Conservation (phyloP, 2,113 vertebrate genomes). For the Phylloscopus trochiloides region DNA sequence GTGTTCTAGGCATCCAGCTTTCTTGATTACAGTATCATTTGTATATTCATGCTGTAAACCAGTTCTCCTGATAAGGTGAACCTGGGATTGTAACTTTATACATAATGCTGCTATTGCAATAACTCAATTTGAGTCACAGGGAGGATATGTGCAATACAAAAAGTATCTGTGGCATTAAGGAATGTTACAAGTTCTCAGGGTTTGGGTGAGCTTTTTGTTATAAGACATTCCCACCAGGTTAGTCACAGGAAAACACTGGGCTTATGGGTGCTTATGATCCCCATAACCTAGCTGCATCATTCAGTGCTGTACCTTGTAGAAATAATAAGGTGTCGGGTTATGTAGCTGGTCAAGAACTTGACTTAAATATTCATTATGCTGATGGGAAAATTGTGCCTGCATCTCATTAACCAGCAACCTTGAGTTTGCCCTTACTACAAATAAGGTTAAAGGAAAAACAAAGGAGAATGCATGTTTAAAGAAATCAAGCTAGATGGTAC, state of each 20-base stretch:
- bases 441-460: not conserved
- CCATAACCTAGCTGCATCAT: not conserved
- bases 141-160: not conserved
- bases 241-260: not conserved
- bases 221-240: not conserved
- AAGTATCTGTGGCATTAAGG: not conserved
- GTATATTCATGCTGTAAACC: not conserved
- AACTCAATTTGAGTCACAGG: not conserved
- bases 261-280: not conserved
- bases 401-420: not conserved
- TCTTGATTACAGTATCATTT: not conserved
- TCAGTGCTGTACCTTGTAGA: not conserved
- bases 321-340: not conserved
- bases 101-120: not conserved
- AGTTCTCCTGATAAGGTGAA: not conserved
- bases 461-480: not conserved
- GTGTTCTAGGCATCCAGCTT: not conserved
- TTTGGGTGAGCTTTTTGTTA: not conserved
- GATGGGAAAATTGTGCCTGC: not conserved
- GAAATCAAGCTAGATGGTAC: not conserved
- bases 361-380: not conserved
- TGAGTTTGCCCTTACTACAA: not conserved
- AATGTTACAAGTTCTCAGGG: not conserved
- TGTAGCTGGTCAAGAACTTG: not conserved
- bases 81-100: not conserved